Base-by-base conservation (phyloP, 2,797 vertebrate species). In the Danionella dracula region DNA sequence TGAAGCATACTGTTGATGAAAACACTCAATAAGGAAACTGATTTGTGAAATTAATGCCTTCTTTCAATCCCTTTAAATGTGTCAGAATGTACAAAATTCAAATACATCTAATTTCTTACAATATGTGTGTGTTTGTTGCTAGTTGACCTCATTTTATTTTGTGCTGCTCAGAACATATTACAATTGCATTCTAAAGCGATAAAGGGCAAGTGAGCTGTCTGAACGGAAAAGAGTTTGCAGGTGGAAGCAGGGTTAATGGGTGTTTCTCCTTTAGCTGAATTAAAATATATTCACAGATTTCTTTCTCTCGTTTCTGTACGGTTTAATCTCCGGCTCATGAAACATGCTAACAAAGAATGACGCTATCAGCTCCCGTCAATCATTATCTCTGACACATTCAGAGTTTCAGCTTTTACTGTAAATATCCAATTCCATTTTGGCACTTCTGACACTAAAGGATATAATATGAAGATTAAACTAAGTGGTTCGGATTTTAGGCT, bases 141-240 rank as follows among this genome's bases (percentile, higher is more conserved):
- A 19, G 9, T 21, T 8, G 1, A 32, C 27, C n/a, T 48, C 19
- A 35, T 41, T 62, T 17, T 56, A 56, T 65, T 66, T 56, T 53
- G 40, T 41, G 69, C 40, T 46, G 23, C 37, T 66, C 68, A 66
- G 42, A 21, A 57, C 32, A 66, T 19, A 48, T 35, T 42, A 45
- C 17, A 51, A 38, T 17, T 41, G 35, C 16, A 57, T 66, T 63
- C 37, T 49, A 54, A 10, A 19, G 56, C 45, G 41, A 67, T 50
- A 55, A 44, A 70, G 61, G 70, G 63, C 51, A 21, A 73, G 60
- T 49, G 32, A 46, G 50, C 56, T 69, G 61, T 76, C 66, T 48
- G 60, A 64, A 21, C 23, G 48, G 51, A 56, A 51, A 29, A 7
- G 31, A 15, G 16, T 38, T 44, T 49, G 51, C 53, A 45, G 42